These are phyloP conservation scores for Cyclargus thomasi DNA, from an alignment of 1,140 invertebrate species.

Conservation along the genomic window DNA sequence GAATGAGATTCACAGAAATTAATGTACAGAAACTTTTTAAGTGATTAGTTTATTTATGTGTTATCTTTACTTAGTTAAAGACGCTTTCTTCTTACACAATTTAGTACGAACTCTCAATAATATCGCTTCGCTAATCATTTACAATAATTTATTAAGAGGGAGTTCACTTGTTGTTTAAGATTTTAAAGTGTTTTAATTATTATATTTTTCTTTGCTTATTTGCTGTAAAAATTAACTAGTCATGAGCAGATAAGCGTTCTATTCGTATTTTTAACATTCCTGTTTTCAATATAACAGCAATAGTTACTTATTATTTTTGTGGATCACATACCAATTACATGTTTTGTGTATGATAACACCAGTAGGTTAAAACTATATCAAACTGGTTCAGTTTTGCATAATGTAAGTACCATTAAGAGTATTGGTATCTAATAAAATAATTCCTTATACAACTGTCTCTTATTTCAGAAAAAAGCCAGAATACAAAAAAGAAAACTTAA, in stretches of 20 bases:
- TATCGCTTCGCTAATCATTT: no score
- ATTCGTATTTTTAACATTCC: conserved; percentile 17
- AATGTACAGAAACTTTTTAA: conserved; percentile 49
- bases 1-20: conserved; percentile 64
- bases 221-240: conserved; percentile 45
- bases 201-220: conserved; percentile 25
- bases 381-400: conserved; percentile 20
- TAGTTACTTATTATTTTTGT: not conserved
- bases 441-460: not conserved
- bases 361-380: conserved; percentile 2
- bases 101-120: no score
- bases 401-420: conserved; percentile 31
- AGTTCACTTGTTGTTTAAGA: not conserved
- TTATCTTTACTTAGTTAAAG: conserved; percentile 16
- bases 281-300: not conserved
- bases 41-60: conserved; percentile 23
- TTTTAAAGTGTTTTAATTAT: not conserved
- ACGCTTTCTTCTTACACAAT: not conserved
- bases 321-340: not conserved
- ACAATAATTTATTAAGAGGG: no score
- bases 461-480: no score
- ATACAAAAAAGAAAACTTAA: no score
- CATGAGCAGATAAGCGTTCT: conserved; percentile 33
- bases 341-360: conserved; percentile 2
- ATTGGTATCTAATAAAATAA: conserved; percentile 21